Base-by-base conservation (phyloP, 2,113 vertebrate species). In the Dromaius novaehollandiae region DNA sequence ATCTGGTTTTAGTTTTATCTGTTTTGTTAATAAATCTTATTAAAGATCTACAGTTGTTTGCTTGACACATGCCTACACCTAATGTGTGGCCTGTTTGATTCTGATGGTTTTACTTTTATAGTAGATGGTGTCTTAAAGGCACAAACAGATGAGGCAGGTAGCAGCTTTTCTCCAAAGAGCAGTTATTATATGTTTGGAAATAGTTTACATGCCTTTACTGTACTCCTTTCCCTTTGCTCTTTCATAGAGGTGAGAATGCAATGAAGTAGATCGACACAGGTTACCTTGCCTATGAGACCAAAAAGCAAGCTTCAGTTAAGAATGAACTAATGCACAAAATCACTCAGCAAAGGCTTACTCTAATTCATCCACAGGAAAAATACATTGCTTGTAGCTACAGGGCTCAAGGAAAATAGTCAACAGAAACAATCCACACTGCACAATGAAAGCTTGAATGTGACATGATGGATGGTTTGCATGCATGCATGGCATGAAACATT, bases 401-500 rank as follows among this genome's bases (percentile, higher is more conserved):
- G 61, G 68, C 81, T 90, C 38, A 36, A 4, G 44, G 82, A 66
- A 94, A 89, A 88, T 71, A 94, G 68, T 66, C 78, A 92, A 26
- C 82, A 96, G 88, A 89, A 92, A 89, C 86, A 95, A 92, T 56
- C 73, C 4, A 14, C 65, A n/a, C 46, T 22, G 60, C 38, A 93
- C 93, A 91, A 32, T n/a, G 86, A 76, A 34, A 83, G 86, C 73
- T 46, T 22, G 68, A 90, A 69, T 76, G 88, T 7, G 38, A 77
- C 0, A 7, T 93, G 93, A 95, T 75, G 68, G 91, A 93, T 93
- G 91, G 76, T 76, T 93, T 92, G 94, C 86, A 32, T 76, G 89
- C 87, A 71, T 51, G 78, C 87, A 14, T 82, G 91, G 84, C 87
- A 40, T 6, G 82, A 82, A 89, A 82, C 74, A 38, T 32, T 82